Base-by-base conservation (phyloP, 2,888 invertebrate species). In the Diaperis boleti region DNA sequence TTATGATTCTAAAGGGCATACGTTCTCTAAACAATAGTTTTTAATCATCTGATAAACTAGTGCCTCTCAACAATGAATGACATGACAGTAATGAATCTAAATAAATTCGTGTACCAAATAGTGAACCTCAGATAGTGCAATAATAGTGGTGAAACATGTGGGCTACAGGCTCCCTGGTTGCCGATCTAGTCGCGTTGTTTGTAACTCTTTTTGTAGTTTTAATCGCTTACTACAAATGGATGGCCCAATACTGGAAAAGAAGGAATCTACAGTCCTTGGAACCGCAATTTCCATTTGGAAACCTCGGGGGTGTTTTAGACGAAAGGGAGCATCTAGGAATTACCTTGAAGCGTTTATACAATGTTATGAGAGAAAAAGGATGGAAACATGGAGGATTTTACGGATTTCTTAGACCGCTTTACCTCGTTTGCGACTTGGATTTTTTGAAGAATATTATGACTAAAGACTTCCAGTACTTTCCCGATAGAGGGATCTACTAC, bases 391-490 rank as follows among this genome's bases (percentile, higher is more conserved):
- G 39, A 2, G 65, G 65, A n/a, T 11, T 45, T 7, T 65, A 57
- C 35, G 4, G 2, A 4, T 41, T 52, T 5, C 5, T 65, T 4
- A 7, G 10, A 11, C 11, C 35, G 10, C 69, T 52, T 5, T 70
- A 66, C 41, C 1, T 71, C 0, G 63, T 66, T 0, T 20, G 64
- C 0, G 65, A 70, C 37, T 41, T 60, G 1, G 67, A 71, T n/a
- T 62, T 52, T 6, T 41, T 72, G 15, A 72, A 71, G 55, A 81
- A 82, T 37, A 78, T 88, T 13, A 71, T 88, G 69, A 83, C 84
- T 26, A 85, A 83, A 64, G 87, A 88, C 68, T 89, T 87, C 65
- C 80, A 79, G 4, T 78, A 85, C 71, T 89, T 89, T 64, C 83
- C 84, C 72, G 86, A 88, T 57, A 85, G 88, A 44, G 88, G 88